Evolutionary conservation across 2,888 invertebrate genomes (phyloP), one percentile per base, ranked within the genome.

Genomic region (Herminia tarsipennalis): DNA sequence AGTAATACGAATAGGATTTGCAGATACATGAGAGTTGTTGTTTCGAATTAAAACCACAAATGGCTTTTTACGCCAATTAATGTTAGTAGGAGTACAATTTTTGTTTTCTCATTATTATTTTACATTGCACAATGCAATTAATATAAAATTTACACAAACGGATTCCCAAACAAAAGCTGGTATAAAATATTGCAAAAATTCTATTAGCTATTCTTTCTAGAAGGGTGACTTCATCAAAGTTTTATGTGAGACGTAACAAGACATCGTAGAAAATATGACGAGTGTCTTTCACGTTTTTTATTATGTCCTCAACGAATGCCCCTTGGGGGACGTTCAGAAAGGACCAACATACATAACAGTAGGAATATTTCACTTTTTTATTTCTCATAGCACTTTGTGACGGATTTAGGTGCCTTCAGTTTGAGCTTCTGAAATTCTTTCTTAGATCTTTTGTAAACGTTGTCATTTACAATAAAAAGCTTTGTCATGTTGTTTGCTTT

Each of bases 281-380:
- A 28, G 14, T 32, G 28, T 37, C 28, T n/a, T 37, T 18, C 39
- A 33, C 41, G 37, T 39, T 54, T 66, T 65, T 60, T 54, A 66
- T 65, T 51, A 49, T 39, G 49, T 41, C 48, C 42, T 67, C 49
- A 52, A 67, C 49, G 44, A 25, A 27, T 5, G 16, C 18, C 67
- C 35, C 54, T 22, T 32, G 49, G 48, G 65, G 41, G 37, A 20
- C 12, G 21, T 28, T 25, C 34, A 47, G 44, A 29, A 25, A 36
- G 48, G 39, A 42, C 36, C 32, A 30, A 33, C 49, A 55, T 40
- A 55, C 41, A 42, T 63, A 12, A 8, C 16, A 27, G 42, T 48
- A 44, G 25, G 22, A 47, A 57, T 65, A 57, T 52, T 45, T 57
- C 36, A 44, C n/a, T 47, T 32, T 57, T 44, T 51, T 27, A 30